phyloP scores from a whole-genome alignment of 2,888 invertebrate genomes.

The Strigamia crassipes region DNA sequence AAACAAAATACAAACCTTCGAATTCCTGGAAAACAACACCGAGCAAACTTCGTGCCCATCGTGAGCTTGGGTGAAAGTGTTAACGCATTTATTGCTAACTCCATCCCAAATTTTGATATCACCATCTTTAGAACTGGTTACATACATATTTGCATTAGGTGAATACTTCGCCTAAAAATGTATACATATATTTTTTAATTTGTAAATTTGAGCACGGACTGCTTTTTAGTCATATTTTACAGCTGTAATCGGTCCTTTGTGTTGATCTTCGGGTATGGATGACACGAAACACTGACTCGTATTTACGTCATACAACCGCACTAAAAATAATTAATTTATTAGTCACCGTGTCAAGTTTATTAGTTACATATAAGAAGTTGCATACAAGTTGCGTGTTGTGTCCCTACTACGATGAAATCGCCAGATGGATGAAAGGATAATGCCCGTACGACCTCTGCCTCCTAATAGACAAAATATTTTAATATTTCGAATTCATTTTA shows the following conservation, averaged over 20 bases:
- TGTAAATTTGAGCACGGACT: neutral
- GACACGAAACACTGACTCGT: constrained; percentile 96
- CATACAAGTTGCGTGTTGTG: constrained; percentile 74
- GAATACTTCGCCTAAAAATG: constrained; percentile 65
- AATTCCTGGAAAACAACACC: constrained; percentile 89
- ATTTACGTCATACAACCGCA: constrained; percentile 90
- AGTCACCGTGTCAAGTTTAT: neutral
- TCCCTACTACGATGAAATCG: constrained; percentile 90
- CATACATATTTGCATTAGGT: constrained; percentile 74
- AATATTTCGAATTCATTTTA: neutral
- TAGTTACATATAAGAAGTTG: constrained; percentile 26
- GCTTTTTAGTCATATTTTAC: constrained; percentile 52
- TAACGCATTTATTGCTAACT: constrained; percentile 88
- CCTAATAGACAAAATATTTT: constrained; percentile 63
- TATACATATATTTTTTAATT: constrained; percentile 47
- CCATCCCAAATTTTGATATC: constrained; percentile 97
- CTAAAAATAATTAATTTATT: constrained; percentile 58
- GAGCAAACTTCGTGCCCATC: constrained; percentile 94
- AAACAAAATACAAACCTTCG: constrained; percentile 71
- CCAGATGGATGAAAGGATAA: constrained; percentile 95
- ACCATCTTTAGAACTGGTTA: constrained; percentile 89
- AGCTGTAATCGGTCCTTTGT: constrained; percentile 60
- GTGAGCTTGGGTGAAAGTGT: constrained; percentile 91
- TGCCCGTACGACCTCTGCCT: constrained; percentile 86
- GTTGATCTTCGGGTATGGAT: constrained; percentile 72